Conservation (phyloP, 2,888 invertebrate species). For the Drosophila pullipes region DNA sequence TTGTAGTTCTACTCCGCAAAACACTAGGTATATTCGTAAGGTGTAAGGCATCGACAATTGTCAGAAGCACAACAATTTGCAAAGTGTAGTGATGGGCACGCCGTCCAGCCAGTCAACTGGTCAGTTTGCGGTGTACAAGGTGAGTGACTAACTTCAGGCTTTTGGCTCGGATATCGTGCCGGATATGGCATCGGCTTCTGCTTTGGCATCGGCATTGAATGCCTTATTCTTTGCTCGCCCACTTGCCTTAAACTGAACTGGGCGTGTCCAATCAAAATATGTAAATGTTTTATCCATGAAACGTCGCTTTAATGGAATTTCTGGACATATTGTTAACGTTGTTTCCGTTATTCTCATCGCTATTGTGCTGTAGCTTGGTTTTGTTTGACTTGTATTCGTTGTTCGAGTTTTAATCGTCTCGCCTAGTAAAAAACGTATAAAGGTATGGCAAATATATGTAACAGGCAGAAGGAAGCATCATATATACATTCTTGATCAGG, state of each 20-base stretch:
- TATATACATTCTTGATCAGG: no score
- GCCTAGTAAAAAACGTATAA: conserved; percentile 3
- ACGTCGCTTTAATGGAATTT: conserved; percentile 78
- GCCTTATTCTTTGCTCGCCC: conserved; percentile 72
- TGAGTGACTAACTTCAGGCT: conserved; percentile 53
- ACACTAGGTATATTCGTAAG: not conserved
- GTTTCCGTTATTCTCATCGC: conserved; percentile 18
- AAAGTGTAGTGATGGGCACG: conserved; percentile 75
- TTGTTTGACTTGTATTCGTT: conserved; percentile 62
- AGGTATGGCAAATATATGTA: no score
- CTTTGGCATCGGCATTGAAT: conserved; percentile 39
- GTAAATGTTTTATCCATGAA: conserved; percentile 78
- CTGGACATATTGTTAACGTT: conserved; percentile 68
- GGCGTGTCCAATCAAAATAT: conserved; percentile 80
- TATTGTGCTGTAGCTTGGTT: conserved; percentile 55
- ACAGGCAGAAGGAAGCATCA: no score
- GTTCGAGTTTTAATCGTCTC: conserved; percentile 44
- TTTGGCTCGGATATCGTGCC: conserved; percentile 58
- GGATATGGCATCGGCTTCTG: conserved; percentile 20
- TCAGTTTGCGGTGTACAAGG: conserved; percentile 49
- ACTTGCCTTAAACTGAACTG: conserved; percentile 55
- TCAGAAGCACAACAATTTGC: conserved; percentile 59
- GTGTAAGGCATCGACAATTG: conserved; percentile 37
- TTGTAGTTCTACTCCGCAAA: not conserved
- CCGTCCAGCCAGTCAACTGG: conserved; percentile 35